Evolutionary conservation across 2,113 vertebrate species (phyloP), one percentile per base, ranked within the genome.

Genomic region (Myocastor coypus): DNA sequence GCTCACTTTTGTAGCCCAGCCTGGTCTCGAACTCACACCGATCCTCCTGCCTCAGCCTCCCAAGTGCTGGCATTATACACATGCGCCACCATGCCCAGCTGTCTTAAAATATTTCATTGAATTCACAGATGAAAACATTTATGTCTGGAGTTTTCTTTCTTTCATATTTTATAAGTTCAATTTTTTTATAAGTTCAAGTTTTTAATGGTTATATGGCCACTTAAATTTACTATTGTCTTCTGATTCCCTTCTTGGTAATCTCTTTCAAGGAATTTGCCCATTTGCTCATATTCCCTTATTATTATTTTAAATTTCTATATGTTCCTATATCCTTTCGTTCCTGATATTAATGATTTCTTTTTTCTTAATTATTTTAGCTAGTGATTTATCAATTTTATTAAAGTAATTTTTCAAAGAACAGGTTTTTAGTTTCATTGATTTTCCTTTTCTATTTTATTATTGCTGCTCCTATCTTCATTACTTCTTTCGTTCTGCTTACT

Each of bases 231-330:
- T 91, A 10, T 89, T 66, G 92, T 46, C 63, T 96, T 59, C 82
- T 91, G 55, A 73, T 89, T 85, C 32, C 75, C 89, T 91, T 34
- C n/a, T 96, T 94, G 78, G 55, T 73, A 81, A 87, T 93, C 95
- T 95, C 80, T 95, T 71, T 92, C 84, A 92, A 61, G 61, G n/a
- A 92, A 92, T 93, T 68, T 95, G 3, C 71, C 64, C 50, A 55
- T 78, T 95, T 75, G 61, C 12, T 94, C 50, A 77, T 87, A 83
- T 77, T 66, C 30, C 32, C 28, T 88, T 83, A 85, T 77, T 90
- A 63, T 78, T 69, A 8, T 91, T 73, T 96, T 83, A 59, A 87
- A 57, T 80, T 37, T 90, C 77, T 81, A 9, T 46, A 84, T 14
- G 52, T 81, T 77, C 50, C 59, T 69, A 81, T 94, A 61, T 40